These are phyloP conservation scores for Tiphia femorata DNA, from an alignment of 2,888 invertebrate species.

Conservation along the genomic window DNA sequence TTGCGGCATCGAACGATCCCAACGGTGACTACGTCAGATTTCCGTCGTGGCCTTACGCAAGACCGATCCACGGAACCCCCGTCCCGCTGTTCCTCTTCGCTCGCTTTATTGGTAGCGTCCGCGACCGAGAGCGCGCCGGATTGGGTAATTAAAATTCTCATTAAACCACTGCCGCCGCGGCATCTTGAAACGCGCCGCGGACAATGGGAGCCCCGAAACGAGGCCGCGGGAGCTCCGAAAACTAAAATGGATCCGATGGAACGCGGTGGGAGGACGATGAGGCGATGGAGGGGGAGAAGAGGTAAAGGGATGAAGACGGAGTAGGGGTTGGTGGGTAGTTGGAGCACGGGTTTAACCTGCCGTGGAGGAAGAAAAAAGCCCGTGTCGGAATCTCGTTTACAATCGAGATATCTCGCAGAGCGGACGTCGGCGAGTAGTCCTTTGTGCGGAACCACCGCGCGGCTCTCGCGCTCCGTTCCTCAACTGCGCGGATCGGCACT, in stretches of 20 bases:
- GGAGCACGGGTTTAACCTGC: slow-evolving; percentile 34
- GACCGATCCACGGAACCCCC: no score
- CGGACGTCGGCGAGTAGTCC: neutral
- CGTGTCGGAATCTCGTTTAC: slow-evolving; percentile 36
- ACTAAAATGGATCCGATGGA: slow-evolving; percentile 33
- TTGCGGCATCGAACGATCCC: no score
- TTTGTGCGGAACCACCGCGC: neutral
- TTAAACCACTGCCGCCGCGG: slow-evolving; percentile 45
- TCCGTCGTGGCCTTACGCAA: slow-evolving; percentile 30
- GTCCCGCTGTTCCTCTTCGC: neutral
- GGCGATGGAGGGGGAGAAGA: slow-evolving; percentile 8
- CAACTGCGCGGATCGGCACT: no score
- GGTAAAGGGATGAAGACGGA: no score
- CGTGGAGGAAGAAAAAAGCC: slow-evolving; percentile 32
- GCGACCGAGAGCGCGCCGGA: slow-evolving; percentile 22
- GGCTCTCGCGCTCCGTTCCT: neutral
- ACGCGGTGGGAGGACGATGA: neutral
- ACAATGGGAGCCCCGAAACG: slow-evolving; percentile 45
- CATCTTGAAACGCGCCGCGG: slow-evolving; percentile 48
- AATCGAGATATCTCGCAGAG: slow-evolving; percentile 30
- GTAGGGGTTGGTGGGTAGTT: slow-evolving; percentile 28
- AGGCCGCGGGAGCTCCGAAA: slow-evolving; percentile 24
- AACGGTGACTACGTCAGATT: slow-evolving; percentile 26
- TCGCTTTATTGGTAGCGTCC: slow-evolving; percentile 32
- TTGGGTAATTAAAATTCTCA: slow-evolving; percentile 58